Evolutionary conservation across 2,888 invertebrate species (phyloP), one percentile per base, ranked within the genome.

Genomic region (Acanthosoma haemorrhoidale): DNA sequence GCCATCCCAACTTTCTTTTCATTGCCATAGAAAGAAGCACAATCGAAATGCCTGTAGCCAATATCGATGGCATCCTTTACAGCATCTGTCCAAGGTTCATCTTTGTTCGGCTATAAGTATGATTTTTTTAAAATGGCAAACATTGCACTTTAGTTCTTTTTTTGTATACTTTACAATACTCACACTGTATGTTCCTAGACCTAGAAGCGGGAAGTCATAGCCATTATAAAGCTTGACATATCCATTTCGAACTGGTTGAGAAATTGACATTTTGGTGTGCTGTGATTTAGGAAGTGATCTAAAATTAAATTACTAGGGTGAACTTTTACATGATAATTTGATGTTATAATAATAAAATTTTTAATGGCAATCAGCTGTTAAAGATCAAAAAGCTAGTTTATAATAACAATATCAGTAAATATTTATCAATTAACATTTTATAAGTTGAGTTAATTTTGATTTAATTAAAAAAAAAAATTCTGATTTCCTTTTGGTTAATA

Each of bases 31-130:
- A 86, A 80, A 74, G 84, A 83, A 13, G 89, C 87, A 71, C 90
- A 87, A 77, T 92, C 92, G 71, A 92, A 83, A 77, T 89, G 88
- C 0, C 90, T 83, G 77, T 92, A 92, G 0, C 92, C 92, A 43
- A 85, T 80, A 75, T 90, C 88, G 68, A 92, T 87, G 3, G 91
- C 91, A 76, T 88, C 84, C 70, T 86, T 85, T 4, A 90, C 83
- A 0, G 88, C 88, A 74, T 87, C 85, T 0, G 82, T 82, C 51
- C 51, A 51, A 0, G 51, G 25, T n/a, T 25, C 25, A 1, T 51
- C 25, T 6, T 13, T 8, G 13, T 2, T n/a, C 1, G 3, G 5
- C 51, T 51, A n/a, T n/a, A 51, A 51, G n/a, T 13, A 3, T 25
- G 13, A 51, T 21, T 13, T 13, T 8, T 16, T 16, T 1, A 39